Base-by-base conservation (phyloP, 2,888 invertebrate species). In the Heteromurus nitidus region DNA sequence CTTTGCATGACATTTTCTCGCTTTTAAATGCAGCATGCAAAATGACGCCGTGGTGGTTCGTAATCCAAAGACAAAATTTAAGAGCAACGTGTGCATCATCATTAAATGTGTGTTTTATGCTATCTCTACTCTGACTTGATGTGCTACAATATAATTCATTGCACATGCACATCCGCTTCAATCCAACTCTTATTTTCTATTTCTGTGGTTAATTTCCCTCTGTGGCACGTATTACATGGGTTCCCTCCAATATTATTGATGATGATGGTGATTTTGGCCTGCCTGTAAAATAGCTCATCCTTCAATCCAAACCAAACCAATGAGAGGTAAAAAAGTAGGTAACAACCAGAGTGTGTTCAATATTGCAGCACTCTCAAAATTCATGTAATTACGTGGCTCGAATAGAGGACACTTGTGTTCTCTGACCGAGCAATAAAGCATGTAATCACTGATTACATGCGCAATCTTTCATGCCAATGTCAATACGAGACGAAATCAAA, bases 381-480 rank as follows among this genome's bases (percentile, higher is more conserved):
- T 7, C 16, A 55, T 26, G 13, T 50, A 50, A 50, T 50, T 50
- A 20, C 20, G 18, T 20, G 20, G 20, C 20, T 9, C n/a, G 9
- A 50, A 50, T 50, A 55, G 26, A 55, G 55, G 55, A n/a, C 55
- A 55, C 55, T 18, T 26, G 24, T 22, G 3, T 7, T 47, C 16
- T n/a, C 47, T 47, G 20, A 24, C 9, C n/a, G 31, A 28, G 30
- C 18, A 60, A 30, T 60, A 60, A 60, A 60, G 30, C 60, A 28
- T 60, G 60, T 60, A 22, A 22, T 64, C 3, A 60, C 20, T 22
- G 42, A 64, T 20, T 28, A 47, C 65, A 7, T 24, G 13, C 30
- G 28, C 22, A 30, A 64, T 53, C 53, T 55, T 74, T 64, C 53
- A 65, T 74, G 74, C 47, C 74, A 74, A 53, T 74, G 74, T 47